Percentiles rank a stretch among this genome's conserved stretches.
Conservation (phyloP, 1,140 invertebrate species). For the Platorchestia sp. region DNA sequence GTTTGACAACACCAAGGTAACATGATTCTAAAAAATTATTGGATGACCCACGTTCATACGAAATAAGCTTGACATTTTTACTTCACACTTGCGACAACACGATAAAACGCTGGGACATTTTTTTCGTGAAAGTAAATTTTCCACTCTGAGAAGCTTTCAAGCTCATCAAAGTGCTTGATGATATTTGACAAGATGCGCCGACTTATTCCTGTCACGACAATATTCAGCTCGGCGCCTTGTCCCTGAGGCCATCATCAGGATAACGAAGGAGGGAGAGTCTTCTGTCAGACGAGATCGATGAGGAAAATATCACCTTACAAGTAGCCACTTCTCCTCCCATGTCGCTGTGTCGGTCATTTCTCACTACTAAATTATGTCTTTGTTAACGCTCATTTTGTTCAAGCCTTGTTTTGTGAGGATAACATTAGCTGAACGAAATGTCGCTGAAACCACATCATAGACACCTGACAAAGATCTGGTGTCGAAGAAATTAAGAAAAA, state of each 20-base stretch:
- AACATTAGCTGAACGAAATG: no score
- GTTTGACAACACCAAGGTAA: neutral
- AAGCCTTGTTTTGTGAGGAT: neutral
- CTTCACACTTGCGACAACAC: neutral
- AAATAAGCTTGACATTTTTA: neutral
- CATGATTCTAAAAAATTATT: neutral
- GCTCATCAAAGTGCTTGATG: neutral
- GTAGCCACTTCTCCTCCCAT: neutral
- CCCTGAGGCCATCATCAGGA: neutral
- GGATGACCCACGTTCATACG: neutral
- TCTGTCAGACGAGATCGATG: neutral
- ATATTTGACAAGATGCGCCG: neutral
- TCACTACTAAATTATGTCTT: neutral
- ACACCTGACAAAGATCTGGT: no score
- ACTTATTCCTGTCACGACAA: neutral
- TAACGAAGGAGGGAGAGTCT: neutral
- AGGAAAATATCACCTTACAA: neutral
- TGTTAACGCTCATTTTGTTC: neutral
- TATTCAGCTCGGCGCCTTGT: neutral
- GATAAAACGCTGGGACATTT: neutral
- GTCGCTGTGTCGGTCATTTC: neutral
- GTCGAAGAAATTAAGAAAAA: no score
- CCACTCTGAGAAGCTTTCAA: neutral
- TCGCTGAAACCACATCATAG: no score
- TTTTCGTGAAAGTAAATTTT: neutral